phyloP scores from a whole-genome alignment of 2,113 vertebrate genomes.

The Haemorhous mexicanus region DNA sequence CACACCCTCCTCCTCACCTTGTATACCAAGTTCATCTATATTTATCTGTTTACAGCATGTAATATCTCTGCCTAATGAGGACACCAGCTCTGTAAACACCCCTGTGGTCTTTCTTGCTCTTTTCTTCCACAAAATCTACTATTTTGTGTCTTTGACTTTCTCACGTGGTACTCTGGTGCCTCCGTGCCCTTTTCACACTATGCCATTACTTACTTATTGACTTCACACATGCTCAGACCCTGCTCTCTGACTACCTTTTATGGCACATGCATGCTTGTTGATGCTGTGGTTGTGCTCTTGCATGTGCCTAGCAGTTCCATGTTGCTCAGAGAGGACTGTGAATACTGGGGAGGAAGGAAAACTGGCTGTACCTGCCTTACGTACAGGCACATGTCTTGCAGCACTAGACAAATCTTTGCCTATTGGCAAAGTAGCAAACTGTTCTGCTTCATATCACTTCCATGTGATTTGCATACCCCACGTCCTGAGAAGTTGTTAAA shows the following conservation, averaged over 20 bases:
- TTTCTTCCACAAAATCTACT: not conserved
- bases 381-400: fast-evolving
- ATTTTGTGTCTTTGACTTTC: not conserved
- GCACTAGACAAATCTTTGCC: not conserved
- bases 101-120: not conserved
- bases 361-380: not conserved
- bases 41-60: not conserved
- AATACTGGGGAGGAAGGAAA: not conserved
- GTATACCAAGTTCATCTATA: not conserved
- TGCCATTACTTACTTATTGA: not conserved
- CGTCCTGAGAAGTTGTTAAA: not conserved
- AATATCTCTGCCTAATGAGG: not conserved
- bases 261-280: fast-evolving
- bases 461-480: not conserved
- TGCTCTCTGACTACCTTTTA: not conserved
- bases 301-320: fast-evolving
- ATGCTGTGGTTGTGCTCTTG: not conserved
- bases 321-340: not conserved
- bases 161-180: too few relatives aligned
- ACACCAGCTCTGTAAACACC: not conserved
- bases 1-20: not conserved
- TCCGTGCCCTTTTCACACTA: fast-evolving
- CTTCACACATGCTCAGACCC: fast-evolving
- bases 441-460: not conserved
- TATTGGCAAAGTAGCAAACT: not conserved